Evolutionary conservation across 2,113 vertebrate species (phyloP), one percentile per base, ranked within the genome.

Genomic region (Chaetodon auriga): DNA sequence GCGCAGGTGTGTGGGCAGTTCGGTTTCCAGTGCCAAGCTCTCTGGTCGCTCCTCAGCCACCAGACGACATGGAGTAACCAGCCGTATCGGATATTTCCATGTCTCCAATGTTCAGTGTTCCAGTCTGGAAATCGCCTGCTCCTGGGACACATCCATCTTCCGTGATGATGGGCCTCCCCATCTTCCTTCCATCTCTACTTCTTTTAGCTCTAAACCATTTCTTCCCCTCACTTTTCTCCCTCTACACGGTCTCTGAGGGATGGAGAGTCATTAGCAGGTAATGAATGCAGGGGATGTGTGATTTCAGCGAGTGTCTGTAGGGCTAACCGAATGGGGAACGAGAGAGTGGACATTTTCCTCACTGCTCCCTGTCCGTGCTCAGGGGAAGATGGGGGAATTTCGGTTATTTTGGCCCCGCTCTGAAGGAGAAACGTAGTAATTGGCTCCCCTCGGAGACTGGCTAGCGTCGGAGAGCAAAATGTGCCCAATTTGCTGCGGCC

Each of bases 221-320:
- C 21, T 12, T 10, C 23, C 48, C 23, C 43, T 68, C 65, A 55
- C 78, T 49, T 15, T 77, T 62, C 48, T 58, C 69, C 60, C 71
- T 64, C 80, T 18, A 8, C 23, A 13, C 1, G 5, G 72, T 79
- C 90, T 90, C 89, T 72, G 57, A 87, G 88, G 92, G 41, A 68
- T 8, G 13, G 62, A 75, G 81, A 81, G 81, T 89, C 87, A 90
- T 92, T 91, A 93, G 87, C 91, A 89, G 86, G 89, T 92, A 92
- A 93, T 93, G 78, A 92, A 91, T 90, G 89, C 60, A 53, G 74
- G 69, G 72, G 72, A 84, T 73, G 75, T 81, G 87, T 85, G 86
- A 92, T 84, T 86, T 83, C 75, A 75, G 80, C 0, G 12, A 58
- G 69, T 73, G 87, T 87, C 88, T 84, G 72, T 65, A 57, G 85